These are phyloP conservation scores for Caenorhabditis sp. DNA, from an alignment of 2,888 invertebrate genomes.

Conservation along the genomic window DNA sequence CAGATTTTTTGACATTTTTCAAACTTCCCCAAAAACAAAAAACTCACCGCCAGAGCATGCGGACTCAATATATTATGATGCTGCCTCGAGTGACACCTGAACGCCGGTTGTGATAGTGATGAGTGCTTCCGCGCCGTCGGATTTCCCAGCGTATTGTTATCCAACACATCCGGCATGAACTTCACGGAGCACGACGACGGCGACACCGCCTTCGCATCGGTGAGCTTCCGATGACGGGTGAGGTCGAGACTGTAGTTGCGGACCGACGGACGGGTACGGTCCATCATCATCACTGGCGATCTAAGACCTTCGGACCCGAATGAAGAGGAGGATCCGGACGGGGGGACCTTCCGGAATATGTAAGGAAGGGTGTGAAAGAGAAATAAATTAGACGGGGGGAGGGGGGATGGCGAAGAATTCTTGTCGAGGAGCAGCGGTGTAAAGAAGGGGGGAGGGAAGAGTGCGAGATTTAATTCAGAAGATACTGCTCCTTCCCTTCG, in stretches of 20 bases:
- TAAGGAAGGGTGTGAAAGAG: constrained; percentile 15
- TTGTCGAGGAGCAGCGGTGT: constrained; percentile 7
- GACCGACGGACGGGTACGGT: constrained; percentile 29
- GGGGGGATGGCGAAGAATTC: constrained; percentile 8
- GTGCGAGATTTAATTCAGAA: constrained; percentile 67
- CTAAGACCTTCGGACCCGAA: too few species aligned
- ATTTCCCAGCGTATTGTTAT: constrained; percentile 24
- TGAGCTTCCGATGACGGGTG: constrained; percentile 37
- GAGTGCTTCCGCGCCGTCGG: constrained; percentile 61
- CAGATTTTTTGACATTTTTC: not conserved
- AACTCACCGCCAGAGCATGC: constrained; percentile 70
- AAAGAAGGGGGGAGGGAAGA: constrained; percentile 41
- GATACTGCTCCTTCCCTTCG: constrained; percentile 47
- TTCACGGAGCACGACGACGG: constrained; percentile 59
- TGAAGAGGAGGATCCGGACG: too few species aligned
- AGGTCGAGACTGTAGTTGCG: constrained; percentile 64
- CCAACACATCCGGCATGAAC: constrained; percentile 44
- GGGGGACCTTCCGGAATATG: constrained; percentile 9
- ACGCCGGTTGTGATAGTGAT: constrained; percentile 60
- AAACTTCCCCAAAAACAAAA: not conserved
- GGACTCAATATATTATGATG: constrained; percentile 72
- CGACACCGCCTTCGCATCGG: constrained; percentile 33
- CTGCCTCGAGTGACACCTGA: constrained; percentile 55
- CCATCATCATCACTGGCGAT: not conserved
- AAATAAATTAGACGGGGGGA: constrained; percentile 41